Base-by-base conservation (phyloP, 2,888 invertebrate species). In the Autographa gamma region DNA sequence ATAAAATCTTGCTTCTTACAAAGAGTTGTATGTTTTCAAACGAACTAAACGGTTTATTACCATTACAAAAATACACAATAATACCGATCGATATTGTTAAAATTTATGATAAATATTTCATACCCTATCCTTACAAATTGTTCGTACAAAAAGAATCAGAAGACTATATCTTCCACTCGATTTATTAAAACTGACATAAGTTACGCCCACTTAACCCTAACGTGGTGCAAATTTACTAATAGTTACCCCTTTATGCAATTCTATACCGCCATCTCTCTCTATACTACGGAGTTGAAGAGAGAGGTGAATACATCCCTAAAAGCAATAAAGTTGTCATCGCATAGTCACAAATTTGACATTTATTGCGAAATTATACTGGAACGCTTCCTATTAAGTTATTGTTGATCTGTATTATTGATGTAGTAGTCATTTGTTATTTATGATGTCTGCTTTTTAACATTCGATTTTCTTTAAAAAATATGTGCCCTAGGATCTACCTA, bases 161-260 rank as follows among this genome's bases (percentile, higher is more conserved):
- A 74, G 79, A 76, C 85, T 84, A 89, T 91, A 90, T 88, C 90
- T 94, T 93, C 89, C 90, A 82, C 84, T 82, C 90, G 90, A 95
- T 95, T 93, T 93, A 91, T 94, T 94, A 93, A 89, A 92, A 90
- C 85, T 91, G 93, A 92, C 94, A 90, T 89, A 72, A 86, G 89
- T 85, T 84, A 90, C 95, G 94, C 95, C 94, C 88, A 91, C 92
- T 93, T 93, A 90, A 91, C 93, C 92, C 91, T 91, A 88, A 87
- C 82, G 81, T 85, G 82, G 79, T 85, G 85, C 88, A 88, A 91
- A 90, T 89, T 85, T 76, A 71, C 70, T 79, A 76, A 81, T 79
- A 76, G 80, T 77, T 80, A 87, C 86, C 88, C 86, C 84, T 86
- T 86, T 76, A 63, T 54, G 76, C 66, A 80, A 82, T 68, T 73